These are phyloP conservation scores for Drosophila acutilabella DNA, from an alignment of 2,888 invertebrate species.

Conservation along the genomic window DNA sequence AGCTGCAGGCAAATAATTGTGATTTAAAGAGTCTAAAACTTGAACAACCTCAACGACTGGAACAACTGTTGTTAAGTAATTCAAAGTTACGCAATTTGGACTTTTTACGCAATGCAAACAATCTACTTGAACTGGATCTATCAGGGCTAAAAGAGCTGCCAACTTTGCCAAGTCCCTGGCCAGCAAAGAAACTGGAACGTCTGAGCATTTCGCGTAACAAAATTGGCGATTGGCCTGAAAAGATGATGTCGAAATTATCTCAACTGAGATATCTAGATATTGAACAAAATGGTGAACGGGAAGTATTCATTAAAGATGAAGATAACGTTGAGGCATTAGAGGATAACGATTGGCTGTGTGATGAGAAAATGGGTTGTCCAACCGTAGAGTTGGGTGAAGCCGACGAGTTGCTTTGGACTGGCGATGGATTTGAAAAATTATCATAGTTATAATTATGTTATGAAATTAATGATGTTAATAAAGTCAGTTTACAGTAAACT, in stretches of 20 bases:
- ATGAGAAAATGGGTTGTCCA: slow-evolving; percentile 33
- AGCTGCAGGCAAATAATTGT: slow-evolving; percentile 55
- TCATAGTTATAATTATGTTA: not conserved
- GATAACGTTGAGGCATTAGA: slow-evolving; percentile 27
- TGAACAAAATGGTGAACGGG: slow-evolving; percentile 35
- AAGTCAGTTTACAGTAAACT: not conserved
- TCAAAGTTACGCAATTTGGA: slow-evolving; percentile 38
- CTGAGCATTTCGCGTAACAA: slow-evolving; percentile 51
- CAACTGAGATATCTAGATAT: slow-evolving; percentile 51
- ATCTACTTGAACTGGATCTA: slow-evolving; percentile 54
- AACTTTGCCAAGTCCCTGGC: slow-evolving; percentile 45
- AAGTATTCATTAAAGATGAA: slow-evolving; percentile 55
- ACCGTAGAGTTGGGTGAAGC: slow-evolving; percentile 23
- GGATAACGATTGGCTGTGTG: slow-evolving; percentile 34
- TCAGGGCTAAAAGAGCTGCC: slow-evolving; percentile 49
- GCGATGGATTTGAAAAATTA: slow-evolving; percentile 25
- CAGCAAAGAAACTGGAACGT: slow-evolving; percentile 43
- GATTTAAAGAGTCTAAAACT: slow-evolving; percentile 32
- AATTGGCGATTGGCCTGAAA: slow-evolving; percentile 24
- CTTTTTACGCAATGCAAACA: slow-evolving; percentile 50
- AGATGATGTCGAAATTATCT: slow-evolving; percentile 43
- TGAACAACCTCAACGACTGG: slow-evolving; percentile 34
- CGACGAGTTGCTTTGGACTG: slow-evolving; percentile 36
- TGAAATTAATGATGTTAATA: slow-evolving; percentile 7
- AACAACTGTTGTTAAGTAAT: slow-evolving; percentile 48